phyloP scores from a whole-genome alignment of 2,113 vertebrate genomes.

The Rattus rattus region DNA sequence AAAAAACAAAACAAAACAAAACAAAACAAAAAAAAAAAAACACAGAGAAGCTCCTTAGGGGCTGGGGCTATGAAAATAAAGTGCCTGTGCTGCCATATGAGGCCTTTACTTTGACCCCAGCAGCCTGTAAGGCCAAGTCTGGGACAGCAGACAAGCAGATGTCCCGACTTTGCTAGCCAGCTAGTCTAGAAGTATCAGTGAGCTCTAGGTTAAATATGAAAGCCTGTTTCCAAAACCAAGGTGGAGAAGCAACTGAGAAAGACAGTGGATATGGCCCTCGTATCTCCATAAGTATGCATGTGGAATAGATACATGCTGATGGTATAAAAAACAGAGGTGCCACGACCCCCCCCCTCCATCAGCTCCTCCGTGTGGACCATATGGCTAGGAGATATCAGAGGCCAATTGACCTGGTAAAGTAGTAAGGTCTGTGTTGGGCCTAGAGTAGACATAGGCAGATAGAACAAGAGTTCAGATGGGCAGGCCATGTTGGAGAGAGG shows the following conservation, averaged over 20 bases:
- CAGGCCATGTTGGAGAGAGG: background rate
- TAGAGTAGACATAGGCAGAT: background rate
- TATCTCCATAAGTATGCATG: background rate
- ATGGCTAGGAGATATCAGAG: background rate
- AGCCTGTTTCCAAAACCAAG: background rate
- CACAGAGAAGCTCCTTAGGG: background rate
- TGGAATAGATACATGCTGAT: background rate
- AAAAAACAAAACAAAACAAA: background rate
- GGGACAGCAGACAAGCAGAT: background rate
- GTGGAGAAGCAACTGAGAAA: background rate
- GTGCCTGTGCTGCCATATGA: background rate
- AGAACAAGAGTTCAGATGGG: background rate
- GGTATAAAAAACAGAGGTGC: background rate
- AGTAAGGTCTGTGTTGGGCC: background rate
- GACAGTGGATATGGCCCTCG: background rate
- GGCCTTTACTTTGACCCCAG: background rate
- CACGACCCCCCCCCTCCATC: background rate
- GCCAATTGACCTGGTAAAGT: background rate
- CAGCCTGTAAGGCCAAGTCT: background rate
- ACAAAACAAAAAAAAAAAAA: background rate
- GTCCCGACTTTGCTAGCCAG: background rate
- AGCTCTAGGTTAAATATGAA: background rate
- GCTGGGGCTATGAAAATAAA: background rate
- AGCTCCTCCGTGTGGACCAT: no score
- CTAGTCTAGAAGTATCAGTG: background rate